Percentiles rank a stretch among this genome's conserved stretches.
These are phyloP conservation scores for Mythimna impura DNA, from an alignment of 2,888 invertebrate genomes.

Conservation along the genomic window DNA sequence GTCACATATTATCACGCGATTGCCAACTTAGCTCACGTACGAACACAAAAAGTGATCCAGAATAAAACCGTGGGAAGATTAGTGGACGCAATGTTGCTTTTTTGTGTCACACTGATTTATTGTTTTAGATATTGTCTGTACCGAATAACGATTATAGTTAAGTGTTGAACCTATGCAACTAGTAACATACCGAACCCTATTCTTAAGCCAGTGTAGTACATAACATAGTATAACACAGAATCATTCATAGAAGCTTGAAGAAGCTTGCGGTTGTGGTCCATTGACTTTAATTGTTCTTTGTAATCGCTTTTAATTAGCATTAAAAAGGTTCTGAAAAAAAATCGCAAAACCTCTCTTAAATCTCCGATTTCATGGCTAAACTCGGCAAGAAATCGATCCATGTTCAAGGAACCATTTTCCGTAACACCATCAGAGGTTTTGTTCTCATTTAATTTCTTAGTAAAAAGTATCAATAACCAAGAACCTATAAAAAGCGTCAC, in stretches of 20 bases:
- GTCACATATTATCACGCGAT: constrained; percentile 75
- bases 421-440: constrained; percentile 48
- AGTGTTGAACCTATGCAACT: constrained; percentile 4
- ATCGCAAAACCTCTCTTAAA: constrained; percentile 17
- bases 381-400: constrained; percentile 34
- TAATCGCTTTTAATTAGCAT: constrained; percentile 49
- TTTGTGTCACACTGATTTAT: constrained; percentile 53
- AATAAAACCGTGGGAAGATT: constrained; percentile 73
- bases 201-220: constrained; percentile 5
- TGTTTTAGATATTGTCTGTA: constrained; percentile 43
- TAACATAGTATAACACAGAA: constrained; percentile 11
- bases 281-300: constrained; percentile 49
- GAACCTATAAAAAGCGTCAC: constrained; percentile 65
- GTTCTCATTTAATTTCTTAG: constrained; percentile 52
- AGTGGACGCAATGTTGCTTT: constrained; percentile 55
- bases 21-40: constrained; percentile 69
- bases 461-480: constrained; percentile 57
- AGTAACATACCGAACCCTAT: not conserved
- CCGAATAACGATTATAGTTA: constrained; percentile 31
- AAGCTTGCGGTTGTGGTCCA: constrained; percentile 39
- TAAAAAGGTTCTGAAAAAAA: constrained; percentile 25
- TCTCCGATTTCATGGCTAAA: constrained; percentile 45
- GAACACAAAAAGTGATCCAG: constrained; percentile 69
- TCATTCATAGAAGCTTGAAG: constrained; percentile 25
- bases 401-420: constrained; percentile 34